phyloP scores from a whole-genome alignment of 1,140 invertebrate genomes.

The Stratiolaelaps scimitus region DNA sequence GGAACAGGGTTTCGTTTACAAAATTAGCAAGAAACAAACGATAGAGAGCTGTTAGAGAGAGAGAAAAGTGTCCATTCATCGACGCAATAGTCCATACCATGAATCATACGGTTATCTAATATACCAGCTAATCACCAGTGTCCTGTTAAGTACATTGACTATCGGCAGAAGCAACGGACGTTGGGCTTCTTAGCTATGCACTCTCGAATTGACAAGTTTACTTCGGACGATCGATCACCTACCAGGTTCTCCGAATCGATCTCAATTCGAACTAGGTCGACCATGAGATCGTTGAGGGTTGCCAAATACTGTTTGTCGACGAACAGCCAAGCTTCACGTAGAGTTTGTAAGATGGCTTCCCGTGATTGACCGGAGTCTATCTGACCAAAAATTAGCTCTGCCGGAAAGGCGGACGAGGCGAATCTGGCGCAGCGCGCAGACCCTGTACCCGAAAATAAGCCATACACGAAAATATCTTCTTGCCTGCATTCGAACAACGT shows the following conservation, averaged over 20 bases:
- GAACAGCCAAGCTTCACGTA: conserved; percentile 4
- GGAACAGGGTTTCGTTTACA: no score
- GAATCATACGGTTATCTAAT: no score
- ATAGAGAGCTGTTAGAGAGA: no score
- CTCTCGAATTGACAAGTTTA: no score
- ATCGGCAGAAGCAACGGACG: no score
- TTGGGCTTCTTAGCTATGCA: no score
- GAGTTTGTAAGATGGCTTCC: not conserved
- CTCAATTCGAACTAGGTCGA: conserved; percentile 13
- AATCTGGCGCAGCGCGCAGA: conserved; percentile 15
- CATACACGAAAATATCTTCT: conserved; percentile 4
- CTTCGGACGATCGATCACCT: not conserved
- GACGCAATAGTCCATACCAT: no score
- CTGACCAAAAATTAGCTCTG: conserved; percentile 20
- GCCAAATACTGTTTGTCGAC: conserved; percentile 24
- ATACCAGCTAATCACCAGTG: no score
- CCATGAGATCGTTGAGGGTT: conserved; percentile 13
- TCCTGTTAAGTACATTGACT: no score
- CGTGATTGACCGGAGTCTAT: not conserved
- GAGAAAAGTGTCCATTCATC: no score
- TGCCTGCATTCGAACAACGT: not conserved
- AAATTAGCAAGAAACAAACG: no score
- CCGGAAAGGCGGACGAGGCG: conserved; percentile 8
- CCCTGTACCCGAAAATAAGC: conserved; percentile 7
- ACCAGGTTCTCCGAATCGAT: conserved; percentile 16